Percentiles rank a stretch among this genome's conserved stretches.
These are phyloP conservation scores for Nanger granti DNA, from an alignment of 2,113 vertebrate genomes.

Conservation along the genomic window DNA sequence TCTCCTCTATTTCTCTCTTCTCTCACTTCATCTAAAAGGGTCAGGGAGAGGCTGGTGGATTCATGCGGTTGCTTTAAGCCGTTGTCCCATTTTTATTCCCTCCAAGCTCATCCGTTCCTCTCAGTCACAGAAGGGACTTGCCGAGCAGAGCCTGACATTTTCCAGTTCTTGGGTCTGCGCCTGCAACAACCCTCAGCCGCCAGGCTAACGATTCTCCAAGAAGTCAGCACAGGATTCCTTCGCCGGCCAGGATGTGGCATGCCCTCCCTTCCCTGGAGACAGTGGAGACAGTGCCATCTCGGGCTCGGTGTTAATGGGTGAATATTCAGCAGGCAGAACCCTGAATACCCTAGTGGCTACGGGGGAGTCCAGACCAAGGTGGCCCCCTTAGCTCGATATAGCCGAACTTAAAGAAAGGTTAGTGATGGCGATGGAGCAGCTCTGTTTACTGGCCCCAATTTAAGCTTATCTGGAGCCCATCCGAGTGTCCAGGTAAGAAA, in stretches of 20 bases:
- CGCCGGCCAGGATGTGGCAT: neutral
- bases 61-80: neutral
- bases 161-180: constrained; percentile 39
- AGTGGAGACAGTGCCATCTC: neutral
- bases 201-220: neutral
- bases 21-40: neutral
- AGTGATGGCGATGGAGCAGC: neutral
- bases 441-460: neutral
- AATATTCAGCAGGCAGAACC: neutral
- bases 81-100: constrained; percentile 15
- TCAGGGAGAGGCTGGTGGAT: neutral
- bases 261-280: neutral
- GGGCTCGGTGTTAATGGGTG: neutral
- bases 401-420: neutral
- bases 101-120: neutral
- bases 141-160: constrained; percentile 46
- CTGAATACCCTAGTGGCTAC: neutral
- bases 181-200: neutral
- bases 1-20: neutral
- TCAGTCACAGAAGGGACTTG: constrained; percentile 25
- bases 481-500: neutral
- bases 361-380: neutral
- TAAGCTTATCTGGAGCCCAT: neutral
- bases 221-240: neutral
- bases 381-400: neutral